Percentiles rank a stretch among this genome's conserved stretches.
Evolutionary conservation across 1,140 invertebrate genomes (phyloP).

Genomic region (Danaus plexippus): DNA sequence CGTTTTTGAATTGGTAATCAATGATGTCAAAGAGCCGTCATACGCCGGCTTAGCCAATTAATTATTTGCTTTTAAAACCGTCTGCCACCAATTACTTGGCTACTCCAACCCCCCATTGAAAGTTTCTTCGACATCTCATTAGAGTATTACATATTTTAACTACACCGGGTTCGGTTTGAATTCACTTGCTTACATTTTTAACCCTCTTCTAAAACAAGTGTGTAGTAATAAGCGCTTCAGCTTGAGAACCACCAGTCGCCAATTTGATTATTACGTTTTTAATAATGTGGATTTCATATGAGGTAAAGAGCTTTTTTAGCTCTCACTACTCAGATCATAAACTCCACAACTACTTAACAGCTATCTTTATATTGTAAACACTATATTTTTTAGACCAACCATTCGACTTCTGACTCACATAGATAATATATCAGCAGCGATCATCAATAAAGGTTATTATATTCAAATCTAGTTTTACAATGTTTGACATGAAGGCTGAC

Average conservation of each 20-base stretch:
- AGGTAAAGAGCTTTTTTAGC: slow-evolving; percentile 15
- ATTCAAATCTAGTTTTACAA: no score
- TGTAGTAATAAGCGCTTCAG: slow-evolving; percentile 11
- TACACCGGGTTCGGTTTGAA: slow-evolving; percentile 11
- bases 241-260: slow-evolving; percentile 3
- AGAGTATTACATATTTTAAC: slow-evolving; percentile 39
- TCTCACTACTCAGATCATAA: not conserved
- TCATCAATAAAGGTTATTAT: no score
- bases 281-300: slow-evolving; percentile 6
- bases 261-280: slow-evolving; percentile 17
- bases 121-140: slow-evolving; percentile 29
- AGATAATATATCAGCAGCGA: no score
- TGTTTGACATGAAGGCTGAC: no score
- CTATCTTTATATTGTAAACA: no score
- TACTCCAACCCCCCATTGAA: slow-evolving; percentile 25
- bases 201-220: slow-evolving; percentile 7
- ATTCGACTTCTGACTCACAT: no score
- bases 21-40: slow-evolving; percentile 55
- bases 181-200: slow-evolving; percentile 10
- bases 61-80: slow-evolving; percentile 39
- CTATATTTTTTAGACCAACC: no score
- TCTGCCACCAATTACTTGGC: slow-evolving; percentile 50
- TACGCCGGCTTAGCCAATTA: slow-evolving; percentile 40
- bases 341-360: no score
- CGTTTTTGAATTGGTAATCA: slow-evolving; percentile 66